Conservation (phyloP, 2,113 vertebrate genomes). For the Talpa occidentalis region DNA sequence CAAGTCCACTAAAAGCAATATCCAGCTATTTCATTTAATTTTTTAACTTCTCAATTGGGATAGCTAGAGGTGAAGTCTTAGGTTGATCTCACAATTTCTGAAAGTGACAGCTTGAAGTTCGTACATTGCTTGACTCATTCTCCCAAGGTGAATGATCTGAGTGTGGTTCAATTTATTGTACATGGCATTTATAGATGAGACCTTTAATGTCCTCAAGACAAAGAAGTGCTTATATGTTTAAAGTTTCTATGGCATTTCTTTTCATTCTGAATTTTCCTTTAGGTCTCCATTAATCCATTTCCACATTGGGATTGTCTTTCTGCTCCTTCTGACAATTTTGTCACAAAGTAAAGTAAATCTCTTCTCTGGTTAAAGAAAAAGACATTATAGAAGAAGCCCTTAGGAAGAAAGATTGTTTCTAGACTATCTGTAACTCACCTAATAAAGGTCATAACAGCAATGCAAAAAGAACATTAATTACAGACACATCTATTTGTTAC, state of each 20-base stretch:
- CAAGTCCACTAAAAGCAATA: constrained; percentile 8
- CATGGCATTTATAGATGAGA: constrained; percentile 16
- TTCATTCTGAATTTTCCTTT: constrained; percentile 38
- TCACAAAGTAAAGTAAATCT: constrained; percentile 19
- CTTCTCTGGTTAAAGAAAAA: background rate
- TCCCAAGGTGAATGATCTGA: constrained; percentile 56
- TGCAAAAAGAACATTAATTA: background rate
- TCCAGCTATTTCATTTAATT: constrained; percentile 23
- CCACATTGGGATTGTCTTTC: background rate
- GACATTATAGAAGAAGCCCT: background rate
- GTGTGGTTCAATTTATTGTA: constrained; percentile 30
- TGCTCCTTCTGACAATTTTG: constrained; percentile 35
- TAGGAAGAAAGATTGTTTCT: background rate
- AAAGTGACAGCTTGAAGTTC: constrained; percentile 54
- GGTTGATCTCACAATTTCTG: background rate
- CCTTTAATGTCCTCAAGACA: background rate
- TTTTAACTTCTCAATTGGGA: constrained; percentile 60
- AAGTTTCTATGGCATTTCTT: constrained; percentile 7
- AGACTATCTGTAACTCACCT: background rate
- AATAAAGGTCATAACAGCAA: background rate
- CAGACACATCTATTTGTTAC: background rate
- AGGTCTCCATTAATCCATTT: constrained; percentile 51
- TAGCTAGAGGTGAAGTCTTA: constrained; percentile 49
- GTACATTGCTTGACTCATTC: constrained; percentile 28
- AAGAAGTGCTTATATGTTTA: background rate